phyloP scores from a whole-genome alignment of 2,797 vertebrate species.

The Macropus fuliginosus region DNA sequence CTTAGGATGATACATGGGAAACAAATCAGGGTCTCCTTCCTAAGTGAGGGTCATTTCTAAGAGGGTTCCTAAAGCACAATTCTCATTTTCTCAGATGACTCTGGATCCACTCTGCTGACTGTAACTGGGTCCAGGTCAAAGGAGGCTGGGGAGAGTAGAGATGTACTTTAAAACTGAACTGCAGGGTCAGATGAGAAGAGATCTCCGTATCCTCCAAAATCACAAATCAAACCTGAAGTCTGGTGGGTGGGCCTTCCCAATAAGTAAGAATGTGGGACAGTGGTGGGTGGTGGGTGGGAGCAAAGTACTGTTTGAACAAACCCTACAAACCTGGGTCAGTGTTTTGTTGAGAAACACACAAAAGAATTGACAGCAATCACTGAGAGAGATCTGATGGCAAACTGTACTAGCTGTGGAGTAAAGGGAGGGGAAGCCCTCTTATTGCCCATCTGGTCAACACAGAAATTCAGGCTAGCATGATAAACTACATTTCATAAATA shows the following conservation, averaged over 20 bases:
- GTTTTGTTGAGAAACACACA: neutral
- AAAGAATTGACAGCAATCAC: neutral
- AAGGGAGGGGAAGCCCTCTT: neutral
- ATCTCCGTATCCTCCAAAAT: neutral
- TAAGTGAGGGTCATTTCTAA: neutral
- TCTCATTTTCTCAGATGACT: neutral
- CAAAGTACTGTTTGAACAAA: neutral
- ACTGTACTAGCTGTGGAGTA: neutral
- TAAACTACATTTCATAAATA: neutral
- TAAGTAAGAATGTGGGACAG: conserved; percentile 39
- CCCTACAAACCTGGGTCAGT: neutral
- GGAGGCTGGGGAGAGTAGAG: neutral
- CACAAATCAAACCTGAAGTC: neutral
- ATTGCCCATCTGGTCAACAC: neutral
- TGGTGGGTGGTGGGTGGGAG: neutral
- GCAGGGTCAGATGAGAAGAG: neutral
- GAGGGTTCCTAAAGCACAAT: neutral
- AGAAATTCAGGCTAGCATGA: neutral
- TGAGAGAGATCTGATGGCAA: neutral
- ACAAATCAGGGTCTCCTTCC: neutral
- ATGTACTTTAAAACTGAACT: too few relatives aligned
- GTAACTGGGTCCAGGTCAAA: neutral
- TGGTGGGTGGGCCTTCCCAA: neutral
- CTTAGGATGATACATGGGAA: neutral
- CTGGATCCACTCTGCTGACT: neutral